phyloP scores from a whole-genome alignment of 1,140 invertebrate species.

The Bombus superbus region DNA sequence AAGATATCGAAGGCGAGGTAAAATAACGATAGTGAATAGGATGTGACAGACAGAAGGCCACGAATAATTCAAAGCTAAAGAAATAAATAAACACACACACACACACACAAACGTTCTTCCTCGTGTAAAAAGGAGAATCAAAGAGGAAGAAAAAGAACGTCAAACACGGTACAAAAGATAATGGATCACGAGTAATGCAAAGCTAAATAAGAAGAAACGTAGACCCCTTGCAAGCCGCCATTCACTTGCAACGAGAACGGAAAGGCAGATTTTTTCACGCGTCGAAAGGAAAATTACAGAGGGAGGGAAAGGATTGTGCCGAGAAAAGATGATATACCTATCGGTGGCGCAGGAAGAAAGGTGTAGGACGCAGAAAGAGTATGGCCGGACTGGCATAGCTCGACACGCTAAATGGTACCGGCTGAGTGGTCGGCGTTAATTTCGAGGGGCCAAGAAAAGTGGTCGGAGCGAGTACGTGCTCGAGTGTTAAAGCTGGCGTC shows the following conservation, averaged over 20 bases:
- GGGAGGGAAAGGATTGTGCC: neutral
- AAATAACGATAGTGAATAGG: too few relatives aligned
- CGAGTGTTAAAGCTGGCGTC: constrained; percentile 61
- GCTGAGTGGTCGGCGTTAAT: constrained; percentile 68
- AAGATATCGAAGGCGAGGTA: too few relatives aligned
- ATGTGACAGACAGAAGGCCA: too few relatives aligned
- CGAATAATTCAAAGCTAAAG: too few relatives aligned
- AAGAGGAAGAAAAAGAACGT: too few relatives aligned
- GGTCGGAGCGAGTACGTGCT: constrained; percentile 64
- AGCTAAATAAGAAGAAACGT: neutral
- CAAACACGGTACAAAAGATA: too few relatives aligned
- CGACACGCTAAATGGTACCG: constrained; percentile 59
- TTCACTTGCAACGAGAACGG: neutral
- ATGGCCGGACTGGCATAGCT: constrained; percentile 14
- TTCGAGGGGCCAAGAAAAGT: constrained; percentile 63
- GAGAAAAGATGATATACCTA: constrained; percentile 21
- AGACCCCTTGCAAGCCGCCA: neutral
- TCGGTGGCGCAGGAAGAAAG: neutral
- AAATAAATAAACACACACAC: too few relatives aligned
- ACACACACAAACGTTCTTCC: too few relatives aligned
- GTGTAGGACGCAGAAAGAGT: neutral
- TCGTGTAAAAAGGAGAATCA: too few relatives aligned
- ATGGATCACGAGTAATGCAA: neutral
- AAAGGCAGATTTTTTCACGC: neutral
- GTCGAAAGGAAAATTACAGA: constrained; percentile 35